A percentile compares a stretch with the other conserved stretches of the same genome.
Conservation (phyloP, 2,888 invertebrate genomes). For the Tenthredo distinguenda region DNA sequence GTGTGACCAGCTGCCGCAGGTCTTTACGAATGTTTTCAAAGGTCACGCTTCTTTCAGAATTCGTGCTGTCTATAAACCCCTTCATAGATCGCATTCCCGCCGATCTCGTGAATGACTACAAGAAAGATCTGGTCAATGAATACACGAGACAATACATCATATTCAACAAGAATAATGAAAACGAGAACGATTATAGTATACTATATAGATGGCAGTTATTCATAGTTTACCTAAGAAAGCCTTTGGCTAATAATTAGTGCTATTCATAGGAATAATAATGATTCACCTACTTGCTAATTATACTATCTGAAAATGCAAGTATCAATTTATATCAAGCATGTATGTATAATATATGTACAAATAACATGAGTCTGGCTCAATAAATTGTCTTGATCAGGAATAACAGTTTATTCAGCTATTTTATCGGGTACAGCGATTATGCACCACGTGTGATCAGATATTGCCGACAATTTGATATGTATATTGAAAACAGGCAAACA, state of each 20-base stretch:
- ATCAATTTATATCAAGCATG: not conserved
- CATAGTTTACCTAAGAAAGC: slow-evolving; percentile 70
- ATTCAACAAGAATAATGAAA: slow-evolving; percentile 74
- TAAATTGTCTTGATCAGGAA: too few species aligned
- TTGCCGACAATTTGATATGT: too few species aligned
- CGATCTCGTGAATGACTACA: slow-evolving; percentile 81
- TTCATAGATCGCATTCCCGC: slow-evolving; percentile 83
- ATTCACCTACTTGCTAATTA: too few species aligned
- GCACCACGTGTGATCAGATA: too few species aligned
- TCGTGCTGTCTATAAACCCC: slow-evolving; percentile 84
- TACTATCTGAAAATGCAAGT: too few species aligned
- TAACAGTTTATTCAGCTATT: too few species aligned
- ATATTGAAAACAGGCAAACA: too few species aligned
- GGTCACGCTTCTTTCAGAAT: not conserved
- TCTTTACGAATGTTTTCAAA: not conserved
- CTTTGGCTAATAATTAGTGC: not conserved
- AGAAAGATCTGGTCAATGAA: slow-evolving; percentile 82
- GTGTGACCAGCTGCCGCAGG: too few species aligned
- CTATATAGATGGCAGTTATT: slow-evolving; percentile 71
- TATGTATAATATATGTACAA: not conserved
- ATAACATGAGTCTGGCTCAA: too few species aligned
- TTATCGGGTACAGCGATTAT: too few species aligned
- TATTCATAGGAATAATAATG: too few species aligned
- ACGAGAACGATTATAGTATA: slow-evolving; percentile 77
- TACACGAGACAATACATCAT: slow-evolving; percentile 78